phyloP scores from a whole-genome alignment of 2,113 vertebrate genomes.

The Pangasianodon hypophthalmus region DNA sequence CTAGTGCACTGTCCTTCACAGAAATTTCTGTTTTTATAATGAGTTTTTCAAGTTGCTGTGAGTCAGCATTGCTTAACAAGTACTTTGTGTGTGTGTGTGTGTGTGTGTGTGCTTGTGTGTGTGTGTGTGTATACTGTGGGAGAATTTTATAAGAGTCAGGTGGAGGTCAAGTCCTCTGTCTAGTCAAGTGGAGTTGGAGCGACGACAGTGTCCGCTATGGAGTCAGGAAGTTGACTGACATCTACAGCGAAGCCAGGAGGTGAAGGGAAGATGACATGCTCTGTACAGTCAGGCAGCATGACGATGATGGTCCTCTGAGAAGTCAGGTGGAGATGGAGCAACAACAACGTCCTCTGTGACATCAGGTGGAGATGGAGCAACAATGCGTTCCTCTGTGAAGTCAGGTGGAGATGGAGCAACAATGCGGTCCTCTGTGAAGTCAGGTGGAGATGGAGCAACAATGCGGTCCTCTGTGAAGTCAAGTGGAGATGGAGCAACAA shows the following conservation, averaged over 20 bases:
- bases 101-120: conserved; percentile 8
- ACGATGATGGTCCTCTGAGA: background rate
- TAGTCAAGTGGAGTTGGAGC: background rate
- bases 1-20: background rate
- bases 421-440: background rate
- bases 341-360: too few relatives aligned
- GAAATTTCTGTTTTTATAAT: background rate
- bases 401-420: background rate
- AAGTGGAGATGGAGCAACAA: too few relatives aligned
- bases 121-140: background rate
- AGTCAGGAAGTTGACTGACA: background rate
- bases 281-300: background rate
- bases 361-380: background rate
- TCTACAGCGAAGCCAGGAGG: background rate
- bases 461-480: background rate
- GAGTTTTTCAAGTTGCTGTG: background rate
- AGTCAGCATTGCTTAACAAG: background rate
- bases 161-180: background rate
- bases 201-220: background rate
- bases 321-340: background rate
- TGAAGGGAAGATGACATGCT: background rate
- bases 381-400: background rate
- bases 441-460: background rate
- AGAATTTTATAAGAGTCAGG: background rate
- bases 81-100: background rate